Conservation (phyloP, 2,888 invertebrate species). For the Tipula lateralis region DNA sequence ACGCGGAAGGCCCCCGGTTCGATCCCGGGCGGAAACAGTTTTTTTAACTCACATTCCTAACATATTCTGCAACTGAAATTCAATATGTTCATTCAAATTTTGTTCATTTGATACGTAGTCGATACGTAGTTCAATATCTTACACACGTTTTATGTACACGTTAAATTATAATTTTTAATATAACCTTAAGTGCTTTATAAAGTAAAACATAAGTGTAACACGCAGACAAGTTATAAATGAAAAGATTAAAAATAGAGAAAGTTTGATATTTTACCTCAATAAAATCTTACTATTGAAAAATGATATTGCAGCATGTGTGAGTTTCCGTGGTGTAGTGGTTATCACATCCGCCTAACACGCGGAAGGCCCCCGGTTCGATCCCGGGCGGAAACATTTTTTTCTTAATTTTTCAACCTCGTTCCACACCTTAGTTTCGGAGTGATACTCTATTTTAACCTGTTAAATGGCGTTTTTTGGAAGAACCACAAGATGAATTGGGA, state of each 20-base stretch:
- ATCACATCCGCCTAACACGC: conserved; percentile 47
- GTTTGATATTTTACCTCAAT: background rate
- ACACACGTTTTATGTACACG: too few relatives aligned
- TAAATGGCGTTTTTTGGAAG: too few relatives aligned
- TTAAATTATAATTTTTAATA: too few relatives aligned
- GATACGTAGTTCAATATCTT: too few relatives aligned
- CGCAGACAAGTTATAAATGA: background rate
- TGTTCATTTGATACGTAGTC: too few relatives aligned
- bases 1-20: conserved; percentile 48
- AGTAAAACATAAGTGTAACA: background rate
- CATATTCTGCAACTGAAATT: too few relatives aligned
- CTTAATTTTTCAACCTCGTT: conserved; percentile 13
- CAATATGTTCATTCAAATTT: too few relatives aligned
- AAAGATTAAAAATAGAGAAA: background rate
- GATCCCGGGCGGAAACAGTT: conserved; percentile 46
- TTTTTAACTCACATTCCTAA: background rate
- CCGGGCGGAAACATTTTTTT: conserved; percentile 44
- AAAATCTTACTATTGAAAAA: background rate
- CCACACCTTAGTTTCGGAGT: too few relatives aligned
- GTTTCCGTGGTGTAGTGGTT: conserved; percentile 49
- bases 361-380: conserved; percentile 48
- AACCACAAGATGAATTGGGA: too few relatives aligned
- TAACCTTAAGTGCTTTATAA: too few relatives aligned
- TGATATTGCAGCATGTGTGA: background rate
- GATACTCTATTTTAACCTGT: too few relatives aligned